Evolutionary conservation across 1,140 invertebrate species (phyloP).

Genomic region (Bicyclus anynana): DNA sequence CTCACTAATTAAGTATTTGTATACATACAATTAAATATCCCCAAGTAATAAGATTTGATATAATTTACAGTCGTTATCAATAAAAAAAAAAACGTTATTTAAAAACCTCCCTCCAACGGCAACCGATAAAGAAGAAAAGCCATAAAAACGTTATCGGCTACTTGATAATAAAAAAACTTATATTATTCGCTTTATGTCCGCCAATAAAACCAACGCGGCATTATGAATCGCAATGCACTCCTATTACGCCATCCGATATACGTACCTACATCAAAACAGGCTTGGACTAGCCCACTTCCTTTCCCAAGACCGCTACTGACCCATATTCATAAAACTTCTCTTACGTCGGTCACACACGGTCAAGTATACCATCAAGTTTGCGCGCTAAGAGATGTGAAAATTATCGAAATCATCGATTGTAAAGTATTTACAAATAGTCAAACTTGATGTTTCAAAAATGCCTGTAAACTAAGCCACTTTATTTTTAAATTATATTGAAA

Average conservation of each 20-base stretch:
- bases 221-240: slow-evolving; percentile 16
- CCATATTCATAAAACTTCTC: slow-evolving; percentile 59
- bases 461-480: too few species aligned
- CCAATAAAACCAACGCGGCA: slow-evolving; percentile 13
- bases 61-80: not conserved
- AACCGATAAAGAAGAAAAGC: not conserved
- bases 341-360: too few species aligned
- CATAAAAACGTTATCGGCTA: not conserved
- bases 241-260: slow-evolving; percentile 14
- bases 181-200: slow-evolving; percentile 8
- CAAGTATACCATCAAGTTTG: too few species aligned
- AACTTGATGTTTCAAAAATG: too few species aligned
- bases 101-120: not conserved
- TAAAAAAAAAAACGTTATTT: not conserved
- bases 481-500: too few species aligned
- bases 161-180: not conserved
- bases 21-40: too few species aligned
- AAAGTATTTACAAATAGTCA: too few species aligned
- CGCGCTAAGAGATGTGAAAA: too few species aligned
- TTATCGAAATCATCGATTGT: too few species aligned
- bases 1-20: too few species aligned
- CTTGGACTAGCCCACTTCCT: slow-evolving; percentile 47
- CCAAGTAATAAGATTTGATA: too few species aligned
- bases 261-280: not conserved
- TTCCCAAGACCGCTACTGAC: slow-evolving; percentile 67